These are phyloP conservation scores for Hemicentrotus pulcherrimus DNA, from an alignment of 35 echinoderm and acorn worm species.

Conservation along the genomic window DNA sequence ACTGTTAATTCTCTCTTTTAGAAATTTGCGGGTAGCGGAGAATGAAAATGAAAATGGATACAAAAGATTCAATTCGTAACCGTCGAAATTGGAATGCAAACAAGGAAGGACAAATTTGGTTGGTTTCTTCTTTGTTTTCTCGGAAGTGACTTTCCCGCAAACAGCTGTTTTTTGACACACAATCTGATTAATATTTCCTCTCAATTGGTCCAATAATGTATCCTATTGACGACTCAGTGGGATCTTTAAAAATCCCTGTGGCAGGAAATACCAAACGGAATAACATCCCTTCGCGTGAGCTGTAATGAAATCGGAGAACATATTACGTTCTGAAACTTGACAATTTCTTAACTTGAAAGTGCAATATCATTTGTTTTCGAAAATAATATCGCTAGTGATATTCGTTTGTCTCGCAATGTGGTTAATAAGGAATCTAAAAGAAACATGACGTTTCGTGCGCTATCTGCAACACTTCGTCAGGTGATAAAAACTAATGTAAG, in stretches of 20 bases:
- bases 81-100: background rate
- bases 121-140: background rate
- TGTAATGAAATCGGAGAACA: background rate
- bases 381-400: too few relatives aligned
- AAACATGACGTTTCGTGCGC: too few relatives aligned
- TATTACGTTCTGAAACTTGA: background rate
- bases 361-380: background rate
- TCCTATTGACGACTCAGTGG: background rate
- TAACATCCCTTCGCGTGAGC: background rate
- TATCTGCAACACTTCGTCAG: too few relatives aligned
- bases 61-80: background rate
- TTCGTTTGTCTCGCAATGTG: too few relatives aligned
- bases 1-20: background rate
- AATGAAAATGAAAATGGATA: background rate
- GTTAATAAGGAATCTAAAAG: too few relatives aligned
- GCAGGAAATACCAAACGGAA: background rate
- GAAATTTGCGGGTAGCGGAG: background rate
- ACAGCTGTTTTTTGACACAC: background rate
- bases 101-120: background rate
- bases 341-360: background rate
- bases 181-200: constrained; percentile 9
- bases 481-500: too few relatives aligned
- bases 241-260: background rate
- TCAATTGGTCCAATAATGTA: background rate
- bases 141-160: background rate